Evolutionary conservation across 2,797 vertebrate species (phyloP).

Genomic region (Cephalopachus bancanus): DNA sequence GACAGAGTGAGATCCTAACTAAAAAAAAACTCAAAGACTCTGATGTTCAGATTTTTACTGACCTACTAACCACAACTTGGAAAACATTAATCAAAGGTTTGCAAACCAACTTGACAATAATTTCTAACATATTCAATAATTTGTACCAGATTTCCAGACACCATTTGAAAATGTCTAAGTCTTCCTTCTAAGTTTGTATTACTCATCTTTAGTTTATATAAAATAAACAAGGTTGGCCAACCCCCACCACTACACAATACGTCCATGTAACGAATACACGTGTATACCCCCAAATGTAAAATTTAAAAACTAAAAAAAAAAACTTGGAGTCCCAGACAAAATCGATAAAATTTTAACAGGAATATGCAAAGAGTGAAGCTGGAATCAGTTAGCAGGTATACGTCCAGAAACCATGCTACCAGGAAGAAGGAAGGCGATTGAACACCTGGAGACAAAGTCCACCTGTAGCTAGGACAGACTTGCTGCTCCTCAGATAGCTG

Average conservation of each 20-base stretch:
- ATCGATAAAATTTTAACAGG: not conserved
- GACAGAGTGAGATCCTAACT: too few species aligned
- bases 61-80: not conserved
- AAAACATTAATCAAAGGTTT: slow-evolving; percentile 29
- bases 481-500: not conserved
- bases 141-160: slow-evolving; percentile 9
- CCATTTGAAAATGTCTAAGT: not conserved
- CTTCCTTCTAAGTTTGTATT: not conserved
- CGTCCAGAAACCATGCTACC: not conserved
- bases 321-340: not conserved
- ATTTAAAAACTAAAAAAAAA: too few species aligned
- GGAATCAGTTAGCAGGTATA: not conserved
- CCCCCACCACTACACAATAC: too few species aligned
- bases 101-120: not conserved
- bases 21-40: not conserved
- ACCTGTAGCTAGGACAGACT: not conserved
- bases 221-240: not conserved
- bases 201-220: not conserved
- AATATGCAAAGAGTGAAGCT: not conserved
- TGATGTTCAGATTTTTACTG: not conserved
- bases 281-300: too few species aligned
- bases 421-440: not conserved
- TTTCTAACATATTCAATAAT: not conserved
- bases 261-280: too few species aligned
- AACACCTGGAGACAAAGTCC: not conserved